A percentile compares a stretch with the other conserved stretches of the same genome.
Conservation (phyloP, 2,797 vertebrate species). For the Hozukius guyotensis region DNA sequence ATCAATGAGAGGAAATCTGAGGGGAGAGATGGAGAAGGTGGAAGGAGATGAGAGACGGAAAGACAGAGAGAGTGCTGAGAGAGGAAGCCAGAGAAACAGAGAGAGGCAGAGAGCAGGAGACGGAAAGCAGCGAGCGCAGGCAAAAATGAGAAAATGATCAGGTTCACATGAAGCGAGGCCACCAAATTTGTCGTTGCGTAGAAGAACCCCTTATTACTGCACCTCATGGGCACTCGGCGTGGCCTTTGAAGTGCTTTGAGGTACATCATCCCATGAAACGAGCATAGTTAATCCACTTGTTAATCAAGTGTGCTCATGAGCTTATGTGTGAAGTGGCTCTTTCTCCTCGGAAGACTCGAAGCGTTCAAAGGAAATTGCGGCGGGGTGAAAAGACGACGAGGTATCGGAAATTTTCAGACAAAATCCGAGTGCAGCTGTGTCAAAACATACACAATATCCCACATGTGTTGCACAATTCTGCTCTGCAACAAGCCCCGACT, state of each 20-base stretch:
- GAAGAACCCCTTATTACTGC: slow-evolving; percentile 83
- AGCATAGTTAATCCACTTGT: slow-evolving; percentile 88
- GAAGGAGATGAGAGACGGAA: slow-evolving; percentile 48
- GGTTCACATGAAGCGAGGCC: slow-evolving; percentile 71
- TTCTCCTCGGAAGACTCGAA: slow-evolving; percentile 76
- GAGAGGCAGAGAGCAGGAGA: slow-evolving; percentile 25
- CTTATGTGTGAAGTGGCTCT: slow-evolving; percentile 82
- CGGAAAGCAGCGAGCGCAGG: slow-evolving; percentile 43
- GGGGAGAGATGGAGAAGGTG: slow-evolving; percentile 47
- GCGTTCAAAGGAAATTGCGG: slow-evolving; percentile 76
- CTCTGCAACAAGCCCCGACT: neutral
- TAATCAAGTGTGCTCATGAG: slow-evolving; percentile 85
- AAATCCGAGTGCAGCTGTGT: slow-evolving; percentile 54
- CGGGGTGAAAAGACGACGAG: slow-evolving; percentile 65
- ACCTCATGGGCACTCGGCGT: slow-evolving; percentile 81
- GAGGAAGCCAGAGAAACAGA: slow-evolving; percentile 32
- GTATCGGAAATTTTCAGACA: slow-evolving; percentile 56
- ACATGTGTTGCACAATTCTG: neutral
- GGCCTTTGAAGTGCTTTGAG: slow-evolving; percentile 88
- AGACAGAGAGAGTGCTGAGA: neutral
- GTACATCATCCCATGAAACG: slow-evolving; percentile 84
- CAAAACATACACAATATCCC: slow-evolving; percentile 35
- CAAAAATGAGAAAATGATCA: slow-evolving; percentile 72
- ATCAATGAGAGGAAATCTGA: slow-evolving; percentile 62
- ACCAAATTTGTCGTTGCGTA: slow-evolving; percentile 73